phyloP scores from a whole-genome alignment of 2,113 vertebrate genomes.

The Phalacrocorax brasilianus region DNA sequence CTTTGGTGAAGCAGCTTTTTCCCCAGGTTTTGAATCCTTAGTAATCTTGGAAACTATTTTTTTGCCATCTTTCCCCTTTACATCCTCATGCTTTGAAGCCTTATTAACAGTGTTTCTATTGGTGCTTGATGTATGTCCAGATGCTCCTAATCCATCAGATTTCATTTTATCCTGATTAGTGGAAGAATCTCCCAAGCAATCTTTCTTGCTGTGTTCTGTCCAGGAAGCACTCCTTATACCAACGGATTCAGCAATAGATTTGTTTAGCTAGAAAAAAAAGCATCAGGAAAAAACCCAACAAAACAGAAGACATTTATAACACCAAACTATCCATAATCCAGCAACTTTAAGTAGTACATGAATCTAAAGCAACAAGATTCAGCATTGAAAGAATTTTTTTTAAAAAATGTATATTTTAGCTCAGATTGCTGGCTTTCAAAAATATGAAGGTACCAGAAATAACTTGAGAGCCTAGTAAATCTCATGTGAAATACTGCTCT shows the following conservation, averaged over 20 bases:
- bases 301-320: not conserved
- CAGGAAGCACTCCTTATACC: conserved; percentile 68
- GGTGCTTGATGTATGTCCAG: conserved; percentile 74
- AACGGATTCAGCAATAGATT: conserved; percentile 66
- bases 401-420: not conserved
- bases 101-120: conserved; percentile 77
- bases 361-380: not conserved
- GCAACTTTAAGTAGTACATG: not conserved
- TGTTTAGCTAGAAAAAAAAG: conserved; percentile 67
- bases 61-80: conserved; percentile 81
- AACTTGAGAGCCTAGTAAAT: not conserved
- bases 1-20: conserved; percentile 76
- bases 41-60: conserved; percentile 70
- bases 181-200: conserved; percentile 48
- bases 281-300: not conserved
- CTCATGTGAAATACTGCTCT: not conserved
- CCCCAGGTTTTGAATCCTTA: conserved; percentile 78
- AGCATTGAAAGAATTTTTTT: not conserved
- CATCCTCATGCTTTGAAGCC: conserved; percentile 76
- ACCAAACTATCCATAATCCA: not conserved
- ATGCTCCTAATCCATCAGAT: conserved; percentile 88
- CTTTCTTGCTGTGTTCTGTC: conserved; percentile 64
- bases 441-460: not conserved
- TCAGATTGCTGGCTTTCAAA: not conserved
- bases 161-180: conserved; percentile 87